Evolutionary conservation across 2,888 invertebrate genomes (phyloP), one percentile per base, ranked within the genome.

Genomic region (Heliothis peltigera): DNA sequence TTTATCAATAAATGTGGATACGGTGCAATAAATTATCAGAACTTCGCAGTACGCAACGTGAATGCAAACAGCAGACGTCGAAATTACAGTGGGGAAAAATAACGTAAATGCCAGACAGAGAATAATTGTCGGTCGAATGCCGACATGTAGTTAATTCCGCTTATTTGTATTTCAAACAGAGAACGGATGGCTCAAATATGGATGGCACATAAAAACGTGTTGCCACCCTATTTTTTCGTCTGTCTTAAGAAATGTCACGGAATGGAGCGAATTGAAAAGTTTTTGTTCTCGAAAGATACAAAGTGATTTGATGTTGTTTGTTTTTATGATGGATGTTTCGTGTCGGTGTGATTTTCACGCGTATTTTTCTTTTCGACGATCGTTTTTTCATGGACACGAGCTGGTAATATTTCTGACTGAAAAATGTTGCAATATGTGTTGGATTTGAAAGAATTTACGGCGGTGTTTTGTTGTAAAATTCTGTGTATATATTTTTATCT

Each of bases 1-100:
- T 89, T 87, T 87, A 89, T 90, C 88, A 90, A 90, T 89, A 88
- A 89, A 89, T 86, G 85, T 85, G 84, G 87, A 88, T 88, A 87
- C 82, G 87, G 83, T 82, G 75, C 87, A 82, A 90, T 91, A 90
- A 90, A 90, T 91, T 90, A 90, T 87, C 84, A 82, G 79, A 75
- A 82, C 70, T 77, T 82, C 80, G 86, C 88, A 86, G 88, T 90
- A 89, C 88, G 87, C 81, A 79, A 80, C 82, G 71, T 75, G 81
- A 83, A 85, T 82, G 86, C 88, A 89, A 89, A 89, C 87, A 90
- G 84, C 84, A 85, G 80, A 83, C 85, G 73, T 79, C 85, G 85
- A 89, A 92, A 92, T 92, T 90, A 91, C 89, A 87, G 76, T 82
- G 81, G 81, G 84, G 88, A 90, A 92, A 92, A 91, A 91, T 88